A percentile compares a stretch with the other conserved stretches of the same genome.
phyloP scores from a whole-genome alignment of 2,113 vertebrate species.

The Haplochromis vanheusdeni region DNA sequence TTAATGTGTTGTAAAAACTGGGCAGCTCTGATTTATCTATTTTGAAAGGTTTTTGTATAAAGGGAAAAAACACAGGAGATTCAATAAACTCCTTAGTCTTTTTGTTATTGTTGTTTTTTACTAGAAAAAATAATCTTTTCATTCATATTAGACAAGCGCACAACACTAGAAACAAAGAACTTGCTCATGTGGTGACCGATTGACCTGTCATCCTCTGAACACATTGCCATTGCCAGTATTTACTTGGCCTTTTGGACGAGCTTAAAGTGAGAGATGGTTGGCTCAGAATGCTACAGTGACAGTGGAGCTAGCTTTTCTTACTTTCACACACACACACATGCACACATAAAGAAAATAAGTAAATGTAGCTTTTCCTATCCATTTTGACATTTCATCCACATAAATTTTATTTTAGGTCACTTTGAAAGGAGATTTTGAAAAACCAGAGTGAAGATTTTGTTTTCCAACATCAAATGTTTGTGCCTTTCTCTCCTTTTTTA shows the following conservation, averaged over 20 bases:
- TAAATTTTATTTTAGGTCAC: background rate
- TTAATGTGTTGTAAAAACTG: background rate
- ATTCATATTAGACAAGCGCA: background rate
- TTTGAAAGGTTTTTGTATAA: background rate
- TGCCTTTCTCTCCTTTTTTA: background rate
- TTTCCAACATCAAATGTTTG: background rate
- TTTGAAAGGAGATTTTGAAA: background rate
- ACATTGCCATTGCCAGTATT: background rate
- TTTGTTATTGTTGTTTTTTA: background rate
- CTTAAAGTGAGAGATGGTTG: slow-evolving; percentile 9
- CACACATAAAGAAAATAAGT: background rate
- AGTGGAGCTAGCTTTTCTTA: background rate
- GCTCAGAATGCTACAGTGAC: slow-evolving; percentile 13
- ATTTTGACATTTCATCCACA: background rate
- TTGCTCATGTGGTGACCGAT: slow-evolving; percentile 15
- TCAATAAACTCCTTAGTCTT: background rate
- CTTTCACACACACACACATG: background rate
- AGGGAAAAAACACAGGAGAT: background rate
- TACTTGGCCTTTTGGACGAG: background rate
- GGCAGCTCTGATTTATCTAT: background rate
- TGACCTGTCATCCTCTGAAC: slow-evolving; percentile 14
- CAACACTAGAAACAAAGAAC: background rate
- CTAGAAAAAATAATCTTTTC: slow-evolving; percentile 18
- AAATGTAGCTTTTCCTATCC: background rate
- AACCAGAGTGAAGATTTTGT: background rate